Evolutionary conservation across 2,113 vertebrate genomes (phyloP).

Genomic region (Pedetes capensis): DNA sequence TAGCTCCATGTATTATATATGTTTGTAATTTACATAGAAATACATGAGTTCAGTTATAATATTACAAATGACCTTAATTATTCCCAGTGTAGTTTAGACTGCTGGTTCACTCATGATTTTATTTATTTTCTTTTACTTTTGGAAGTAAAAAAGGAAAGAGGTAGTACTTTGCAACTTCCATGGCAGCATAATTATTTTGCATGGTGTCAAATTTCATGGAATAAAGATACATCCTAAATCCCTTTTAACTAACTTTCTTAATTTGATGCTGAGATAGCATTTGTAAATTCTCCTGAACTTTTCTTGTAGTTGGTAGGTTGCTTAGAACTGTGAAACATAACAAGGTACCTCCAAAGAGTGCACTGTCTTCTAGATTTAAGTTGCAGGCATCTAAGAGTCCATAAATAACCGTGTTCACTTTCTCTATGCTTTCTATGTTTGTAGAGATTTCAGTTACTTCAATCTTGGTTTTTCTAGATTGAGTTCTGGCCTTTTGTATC

Average conservation of each 20-base stretch:
- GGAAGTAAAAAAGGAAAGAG: not conserved
- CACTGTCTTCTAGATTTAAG: not conserved
- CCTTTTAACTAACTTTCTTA: not conserved
- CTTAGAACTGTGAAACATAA: not conserved
- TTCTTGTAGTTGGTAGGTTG: not conserved
- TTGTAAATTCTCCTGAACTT: not conserved
- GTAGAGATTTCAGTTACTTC: not conserved
- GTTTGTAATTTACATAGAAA: not conserved
- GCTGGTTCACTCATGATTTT: not conserved
- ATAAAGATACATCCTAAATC: not conserved
- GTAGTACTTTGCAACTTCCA: not conserved
- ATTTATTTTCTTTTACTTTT: not conserved
- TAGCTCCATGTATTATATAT: not conserved
- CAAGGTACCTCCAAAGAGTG: not conserved
- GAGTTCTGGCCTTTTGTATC: not conserved
- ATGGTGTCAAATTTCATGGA: not conserved
- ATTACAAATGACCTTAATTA: not conserved
- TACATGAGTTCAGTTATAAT: not conserved
- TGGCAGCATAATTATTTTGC: not conserved
- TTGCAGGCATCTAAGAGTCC: not conserved
- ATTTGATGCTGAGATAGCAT: not conserved
- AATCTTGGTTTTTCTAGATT: not conserved
- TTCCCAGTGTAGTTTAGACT: not conserved
- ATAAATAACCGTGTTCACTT: not conserved
- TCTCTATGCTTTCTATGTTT: not conserved